Conservation (phyloP, 2,888 invertebrate genomes). For the Diachrysia chrysitis region DNA sequence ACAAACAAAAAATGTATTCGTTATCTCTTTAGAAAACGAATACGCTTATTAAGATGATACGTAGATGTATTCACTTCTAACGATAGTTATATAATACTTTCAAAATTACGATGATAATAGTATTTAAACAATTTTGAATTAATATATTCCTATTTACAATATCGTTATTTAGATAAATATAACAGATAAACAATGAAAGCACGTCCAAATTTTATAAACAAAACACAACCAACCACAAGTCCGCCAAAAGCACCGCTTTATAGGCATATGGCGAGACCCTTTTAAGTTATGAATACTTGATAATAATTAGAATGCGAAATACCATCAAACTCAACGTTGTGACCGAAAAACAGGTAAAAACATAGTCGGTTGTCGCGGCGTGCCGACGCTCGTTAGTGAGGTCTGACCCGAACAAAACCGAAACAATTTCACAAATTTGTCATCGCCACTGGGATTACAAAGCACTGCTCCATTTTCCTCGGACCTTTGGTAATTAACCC, state of each 20-base stretch:
- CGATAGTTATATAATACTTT: too few species aligned
- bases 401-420: slow-evolving; percentile 60
- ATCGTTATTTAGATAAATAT: too few species aligned
- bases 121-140: too few species aligned
- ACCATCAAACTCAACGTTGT: slow-evolving; percentile 37
- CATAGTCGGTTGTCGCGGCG: slow-evolving; percentile 42
- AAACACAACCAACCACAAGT: slow-evolving; percentile 27
- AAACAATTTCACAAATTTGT: slow-evolving; percentile 66
- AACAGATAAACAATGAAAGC: neutral
- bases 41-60: too few species aligned
- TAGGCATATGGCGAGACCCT: slow-evolving; percentile 44
- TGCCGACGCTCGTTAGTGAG: slow-evolving; percentile 58
- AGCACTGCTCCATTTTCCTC: slow-evolving; percentile 59
- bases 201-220: slow-evolving; percentile 7
- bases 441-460: slow-evolving; percentile 63
- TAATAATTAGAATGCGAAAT: slow-evolving; percentile 42
- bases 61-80: too few species aligned
- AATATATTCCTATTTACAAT: too few species aligned
- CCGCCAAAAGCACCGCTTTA: slow-evolving; percentile 21
- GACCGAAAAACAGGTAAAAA: slow-evolving; percentile 57
- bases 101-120: too few species aligned
- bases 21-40: too few species aligned
- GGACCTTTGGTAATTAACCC: slow-evolving; percentile 61
- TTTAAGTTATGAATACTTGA: slow-evolving; percentile 46
- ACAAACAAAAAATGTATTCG: too few species aligned